Evolutionary conservation across 2,113 vertebrate species (phyloP), one percentile per base, ranked within the genome.

Genomic region (Saimiri boliviensis): DNA sequence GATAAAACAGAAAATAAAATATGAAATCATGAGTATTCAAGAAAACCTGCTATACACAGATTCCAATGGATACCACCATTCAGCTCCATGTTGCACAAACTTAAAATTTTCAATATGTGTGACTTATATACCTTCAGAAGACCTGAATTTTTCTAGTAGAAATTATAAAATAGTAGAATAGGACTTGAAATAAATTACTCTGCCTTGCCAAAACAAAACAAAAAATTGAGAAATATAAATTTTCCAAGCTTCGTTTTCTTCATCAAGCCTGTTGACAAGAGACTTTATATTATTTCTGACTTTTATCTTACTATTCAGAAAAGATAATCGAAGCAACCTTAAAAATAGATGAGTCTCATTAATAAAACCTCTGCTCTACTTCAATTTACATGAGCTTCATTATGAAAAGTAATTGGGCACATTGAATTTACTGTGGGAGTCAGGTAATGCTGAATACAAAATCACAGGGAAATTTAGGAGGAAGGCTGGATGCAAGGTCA

Each of bases 281-380:
- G 30, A 71, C 49, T 76, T 93, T 83, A 82, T 70, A 74, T 80
- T 91, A 93, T 89, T 89, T 91, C 73, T 94, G 49, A 89, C 79
- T 94, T 97, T 83, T 81, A 95, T 40, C 54, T 95, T 70, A 82
- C 73, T 91, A 60, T 83, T 94, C 83, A 95, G 54, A 84, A 94
- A 93, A 60, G 68, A 89, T 93, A 56, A 40, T 47, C 0, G 0
- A 93, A 93, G 30, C 3, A 9, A 30, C 71, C 63, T 97, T 88
- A 97, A 97, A 93, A 97, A 97, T 94, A 93, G 70, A 93, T 91
- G 32, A 70, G 23, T 84, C 32, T 95, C 68, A 93, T 95, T 94
- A 97, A 93, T 91, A 94, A 94, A 95, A 86, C 52, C 37, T 94
- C 86, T 86, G 32, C 77, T 86, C 27, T 89, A 56, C 27, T 97